Evolutionary conservation across 2,888 invertebrate species (phyloP).

Genomic region (Brachypalpus laphriformis): DNA sequence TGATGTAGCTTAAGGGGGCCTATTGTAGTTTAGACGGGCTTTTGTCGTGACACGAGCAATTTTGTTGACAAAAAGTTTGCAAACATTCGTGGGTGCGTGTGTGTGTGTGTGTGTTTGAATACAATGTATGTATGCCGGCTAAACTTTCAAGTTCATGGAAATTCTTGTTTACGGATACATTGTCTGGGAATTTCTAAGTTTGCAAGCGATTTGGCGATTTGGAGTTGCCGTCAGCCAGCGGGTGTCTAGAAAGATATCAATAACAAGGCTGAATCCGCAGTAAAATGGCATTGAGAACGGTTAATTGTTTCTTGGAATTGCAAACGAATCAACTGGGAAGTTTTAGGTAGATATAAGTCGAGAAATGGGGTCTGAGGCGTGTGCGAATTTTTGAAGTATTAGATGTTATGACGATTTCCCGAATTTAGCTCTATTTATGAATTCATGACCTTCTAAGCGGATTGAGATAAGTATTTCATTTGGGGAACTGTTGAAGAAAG

Average conservation of each 20-base stretch:
- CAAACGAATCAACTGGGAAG: background rate
- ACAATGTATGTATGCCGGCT: background rate
- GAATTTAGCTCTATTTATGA: too few species aligned
- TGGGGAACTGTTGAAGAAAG: too few species aligned
- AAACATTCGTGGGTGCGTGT: background rate
- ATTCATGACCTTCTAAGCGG: too few species aligned
- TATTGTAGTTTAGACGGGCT: background rate
- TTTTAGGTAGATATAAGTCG: background rate
- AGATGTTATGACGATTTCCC: too few species aligned
- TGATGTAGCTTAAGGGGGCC: background rate
- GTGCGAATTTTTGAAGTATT: background rate
- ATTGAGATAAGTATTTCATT: too few species aligned
- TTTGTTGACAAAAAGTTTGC: background rate
- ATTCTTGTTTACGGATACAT: background rate
- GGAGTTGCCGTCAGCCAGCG: background rate
- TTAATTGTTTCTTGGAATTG: background rate
- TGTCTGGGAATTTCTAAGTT: background rate
- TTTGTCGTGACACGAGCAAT: background rate
- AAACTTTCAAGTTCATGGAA: constrained; percentile 26
- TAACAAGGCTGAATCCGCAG: background rate
- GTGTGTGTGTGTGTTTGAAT: background rate
- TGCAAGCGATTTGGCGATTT: background rate
- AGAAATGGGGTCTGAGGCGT: background rate
- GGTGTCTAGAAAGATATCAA: background rate
- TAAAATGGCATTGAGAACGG: background rate